Conservation (phyloP, 2,797 vertebrate genomes). For the Tauraco hartlaubi region DNA sequence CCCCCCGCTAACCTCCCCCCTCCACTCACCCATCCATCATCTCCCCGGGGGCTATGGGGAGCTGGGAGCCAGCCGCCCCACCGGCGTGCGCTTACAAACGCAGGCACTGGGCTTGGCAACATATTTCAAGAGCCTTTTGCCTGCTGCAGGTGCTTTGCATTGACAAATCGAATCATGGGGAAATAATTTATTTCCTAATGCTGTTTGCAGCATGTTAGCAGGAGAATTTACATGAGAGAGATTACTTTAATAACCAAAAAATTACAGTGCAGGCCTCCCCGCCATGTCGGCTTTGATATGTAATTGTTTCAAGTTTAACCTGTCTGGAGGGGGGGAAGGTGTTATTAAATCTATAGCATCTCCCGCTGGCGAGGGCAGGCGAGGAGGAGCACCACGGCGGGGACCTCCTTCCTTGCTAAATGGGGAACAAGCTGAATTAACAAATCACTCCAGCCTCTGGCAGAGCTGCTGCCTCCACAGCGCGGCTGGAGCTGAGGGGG, state of each 20-base stretch:
- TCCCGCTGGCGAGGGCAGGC: slow-evolving; percentile 70
- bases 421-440: slow-evolving; percentile 71
- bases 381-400: slow-evolving; percentile 74
- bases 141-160: slow-evolving; percentile 85
- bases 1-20: slow-evolving; percentile 23
- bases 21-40: slow-evolving; percentile 63
- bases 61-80: slow-evolving; percentile 59
- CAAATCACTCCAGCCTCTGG: slow-evolving; percentile 68
- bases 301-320: slow-evolving; percentile 96
- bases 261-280: slow-evolving; percentile 91
- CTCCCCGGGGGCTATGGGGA: slow-evolving; percentile 58
- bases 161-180: slow-evolving; percentile 91
- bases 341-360: slow-evolving; percentile 79
- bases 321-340: slow-evolving; percentile 84
- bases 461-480: not conserved
- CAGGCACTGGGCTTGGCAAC: slow-evolving; percentile 84
- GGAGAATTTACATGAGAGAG: slow-evolving; percentile 90
- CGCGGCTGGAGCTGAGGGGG: not conserved
- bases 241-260: slow-evolving; percentile 94
- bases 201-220: slow-evolving; percentile 83
- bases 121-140: slow-evolving; percentile 92
- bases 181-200: slow-evolving; percentile 92
- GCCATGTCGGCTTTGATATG: slow-evolving; percentile 88
- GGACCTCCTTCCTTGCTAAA: slow-evolving; percentile 75
- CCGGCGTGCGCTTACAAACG: slow-evolving; percentile 78